These are phyloP conservation scores for Ailuropoda melanoleuca DNA, from an alignment of 2,113 vertebrate genomes.

Conservation along the genomic window DNA sequence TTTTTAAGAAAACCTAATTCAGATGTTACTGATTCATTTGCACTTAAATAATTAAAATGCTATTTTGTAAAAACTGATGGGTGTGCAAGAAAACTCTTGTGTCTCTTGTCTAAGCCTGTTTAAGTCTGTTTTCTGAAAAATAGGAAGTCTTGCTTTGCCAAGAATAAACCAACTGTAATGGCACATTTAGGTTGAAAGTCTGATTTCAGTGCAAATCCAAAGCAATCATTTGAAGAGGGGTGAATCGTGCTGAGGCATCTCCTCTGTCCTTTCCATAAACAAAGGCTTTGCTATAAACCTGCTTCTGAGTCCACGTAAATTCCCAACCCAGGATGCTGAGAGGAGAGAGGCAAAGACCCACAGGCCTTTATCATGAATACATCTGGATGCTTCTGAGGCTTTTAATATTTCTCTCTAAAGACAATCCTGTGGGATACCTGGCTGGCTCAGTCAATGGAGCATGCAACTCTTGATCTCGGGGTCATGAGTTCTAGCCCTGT, in stretches of 20 bases:
- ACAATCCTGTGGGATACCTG: background rate
- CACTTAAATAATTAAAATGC: conserved; percentile 74
- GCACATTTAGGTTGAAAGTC: background rate
- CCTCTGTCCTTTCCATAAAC: background rate
- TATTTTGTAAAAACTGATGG: conserved; percentile 65
- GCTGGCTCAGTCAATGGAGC: background rate
- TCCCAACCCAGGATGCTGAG: background rate
- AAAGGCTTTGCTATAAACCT: background rate
- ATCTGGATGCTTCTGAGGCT: background rate
- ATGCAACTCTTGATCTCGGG: background rate
- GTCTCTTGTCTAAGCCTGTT: conserved; percentile 37
- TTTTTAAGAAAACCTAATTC: conserved; percentile 69
- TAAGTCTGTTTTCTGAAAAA: conserved; percentile 62
- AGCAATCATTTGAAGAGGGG: background rate
- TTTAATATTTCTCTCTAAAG: background rate
- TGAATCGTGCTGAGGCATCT: background rate
- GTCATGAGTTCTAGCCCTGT: background rate
- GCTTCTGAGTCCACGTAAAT: background rate
- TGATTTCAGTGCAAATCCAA: conserved; percentile 34
- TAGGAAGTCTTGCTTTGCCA: conserved; percentile 42
- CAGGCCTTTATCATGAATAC: background rate
- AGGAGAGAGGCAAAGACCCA: background rate
- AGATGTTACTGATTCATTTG: conserved; percentile 73
- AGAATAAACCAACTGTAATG: conserved; percentile 24
- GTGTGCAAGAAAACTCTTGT: conserved; percentile 48